phyloP scores from a whole-genome alignment of 2,797 vertebrate genomes.

The Tamandua tetradactyla region DNA sequence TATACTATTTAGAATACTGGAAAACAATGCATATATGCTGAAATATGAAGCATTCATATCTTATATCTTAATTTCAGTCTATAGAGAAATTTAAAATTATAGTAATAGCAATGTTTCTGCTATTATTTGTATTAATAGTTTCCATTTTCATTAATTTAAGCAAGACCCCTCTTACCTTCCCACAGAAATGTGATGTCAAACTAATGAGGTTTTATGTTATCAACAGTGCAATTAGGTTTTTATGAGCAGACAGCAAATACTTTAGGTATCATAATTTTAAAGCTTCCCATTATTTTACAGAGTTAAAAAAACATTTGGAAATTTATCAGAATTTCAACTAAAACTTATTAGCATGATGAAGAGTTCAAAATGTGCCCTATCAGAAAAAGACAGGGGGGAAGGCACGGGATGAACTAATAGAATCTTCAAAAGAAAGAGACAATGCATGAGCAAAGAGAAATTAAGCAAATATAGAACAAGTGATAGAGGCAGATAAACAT shows the following conservation, averaged over 20 bases:
- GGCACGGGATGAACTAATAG: no score
- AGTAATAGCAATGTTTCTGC: neutral
- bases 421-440: no score
- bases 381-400: neutral
- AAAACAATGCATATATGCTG: neutral
- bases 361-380: neutral
- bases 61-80: neutral
- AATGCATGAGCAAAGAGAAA: neutral
- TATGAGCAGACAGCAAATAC: neutral
- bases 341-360: neutral
- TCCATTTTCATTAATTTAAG: slow-evolving; percentile 33
- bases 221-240: neutral
- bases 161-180: neutral
- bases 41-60: slow-evolving; percentile 4
- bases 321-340: slow-evolving; percentile 27
- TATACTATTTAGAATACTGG: neutral
- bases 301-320: slow-evolving; percentile 13
- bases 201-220: slow-evolving; percentile 23
- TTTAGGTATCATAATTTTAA: neutral
- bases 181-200: slow-evolving; percentile 35
- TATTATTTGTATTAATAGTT: neutral
- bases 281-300: neutral
- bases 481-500: neutral
- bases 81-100: neutral
- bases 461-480: neutral